phyloP scores from a whole-genome alignment of 2,888 invertebrate species.

The Thecocarcelia acutangulata region DNA sequence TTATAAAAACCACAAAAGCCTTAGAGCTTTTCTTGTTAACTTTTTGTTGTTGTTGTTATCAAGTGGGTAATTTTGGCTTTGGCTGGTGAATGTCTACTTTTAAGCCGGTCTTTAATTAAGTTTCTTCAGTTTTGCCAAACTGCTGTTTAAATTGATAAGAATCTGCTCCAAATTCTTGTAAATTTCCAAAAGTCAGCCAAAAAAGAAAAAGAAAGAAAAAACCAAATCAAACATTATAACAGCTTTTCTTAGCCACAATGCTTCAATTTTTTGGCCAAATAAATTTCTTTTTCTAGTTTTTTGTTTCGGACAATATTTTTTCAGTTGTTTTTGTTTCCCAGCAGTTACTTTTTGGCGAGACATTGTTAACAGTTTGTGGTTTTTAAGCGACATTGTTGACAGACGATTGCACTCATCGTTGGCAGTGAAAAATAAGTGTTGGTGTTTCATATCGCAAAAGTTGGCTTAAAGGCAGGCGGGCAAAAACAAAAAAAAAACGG shows the following conservation, averaged over 20 bases:
- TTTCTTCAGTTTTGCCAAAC: constrained; percentile 1
- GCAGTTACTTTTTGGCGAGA: constrained; percentile 50
- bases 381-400: constrained; percentile 68
- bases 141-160: constrained; percentile 66
- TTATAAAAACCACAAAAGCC: not conserved
- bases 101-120: constrained; percentile 31
- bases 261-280: constrained; percentile 49
- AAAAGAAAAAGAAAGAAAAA: not conserved
- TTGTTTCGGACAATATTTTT: constrained; percentile 43
- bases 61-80: constrained; percentile 8
- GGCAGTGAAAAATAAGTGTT: constrained; percentile 12
- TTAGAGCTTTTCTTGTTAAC: constrained; percentile 26
- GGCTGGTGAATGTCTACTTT: constrained; percentile 60
- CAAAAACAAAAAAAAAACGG: constrained; percentile 4
- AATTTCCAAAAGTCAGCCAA: constrained; percentile 42
- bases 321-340: constrained; percentile 2
- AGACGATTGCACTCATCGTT: constrained; percentile 58
- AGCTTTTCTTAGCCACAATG: constrained; percentile 32
- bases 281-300: constrained; percentile 62
- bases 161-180: constrained; percentile 71
- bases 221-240: constrained; percentile 17
- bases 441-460: constrained; percentile 43
- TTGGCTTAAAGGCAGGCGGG: constrained; percentile 57
- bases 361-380: constrained; percentile 64
- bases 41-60: not conserved